Base-by-base conservation (phyloP, 2,113 vertebrate species). In the Etheostoma cragini region DNA sequence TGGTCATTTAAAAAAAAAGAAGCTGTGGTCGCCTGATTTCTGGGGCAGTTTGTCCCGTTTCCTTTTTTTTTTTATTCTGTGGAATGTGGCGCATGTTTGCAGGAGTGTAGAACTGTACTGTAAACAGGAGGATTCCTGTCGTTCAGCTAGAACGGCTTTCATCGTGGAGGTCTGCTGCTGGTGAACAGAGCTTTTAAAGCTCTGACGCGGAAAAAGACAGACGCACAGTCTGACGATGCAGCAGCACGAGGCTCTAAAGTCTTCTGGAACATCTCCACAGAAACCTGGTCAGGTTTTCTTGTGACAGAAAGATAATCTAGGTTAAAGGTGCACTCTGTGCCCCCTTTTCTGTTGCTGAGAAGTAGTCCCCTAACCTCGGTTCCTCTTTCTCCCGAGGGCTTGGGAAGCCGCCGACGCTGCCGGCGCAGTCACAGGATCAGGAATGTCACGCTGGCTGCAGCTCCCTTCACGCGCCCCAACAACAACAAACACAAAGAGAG, bases 151-250 rank as follows among this genome's bases (percentile, higher is more conserved):
- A 70, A 69, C 22, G 7, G 13, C 54, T 47, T 72, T 68, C 10
- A 12, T 33, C 2, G 15, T 26, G 46, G n/a, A n/a, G 47, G 12
- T 30, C 58, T 75, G 80, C 65, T 8, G 58, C 80, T 61, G 38
- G 47, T 17, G 52, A 61, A 17, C 56, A 6, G 61, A 82, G 76
- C 72, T 68, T 1, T 26, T 22, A 13, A 42, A 62, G 78, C 80
- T 69, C 53, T 65, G 81, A 79, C 81, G 77, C 68, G 47, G 73
- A 78, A 88, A 78, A 78, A 88, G 67, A 80, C 80, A 2, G 73
- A 35, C 33, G 5, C 5, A 54, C 21, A 56, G 49, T 12, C 52
- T 46, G 35, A 8, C 35, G 35, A 21, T 19, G 24, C 62, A 42
- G 58, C 58, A 42, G 69, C 50, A 17, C 30, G 64, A 60, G 33